Base-by-base conservation (phyloP, 2,113 vertebrate genomes). In the Brachyhypopomus gauderio region DNA sequence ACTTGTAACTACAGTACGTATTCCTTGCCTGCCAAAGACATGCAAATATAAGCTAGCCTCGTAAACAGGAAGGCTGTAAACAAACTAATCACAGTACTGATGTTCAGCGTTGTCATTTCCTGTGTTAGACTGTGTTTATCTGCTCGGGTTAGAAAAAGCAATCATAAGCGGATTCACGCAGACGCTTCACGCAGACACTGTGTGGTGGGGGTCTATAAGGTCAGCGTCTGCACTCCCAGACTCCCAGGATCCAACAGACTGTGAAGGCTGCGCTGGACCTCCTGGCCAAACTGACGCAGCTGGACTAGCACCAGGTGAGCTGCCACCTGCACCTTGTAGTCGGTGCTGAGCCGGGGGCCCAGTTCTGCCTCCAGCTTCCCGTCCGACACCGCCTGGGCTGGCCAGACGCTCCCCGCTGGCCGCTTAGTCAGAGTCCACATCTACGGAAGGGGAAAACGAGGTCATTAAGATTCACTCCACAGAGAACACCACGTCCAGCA, bases 241-340 rank as follows among this genome's bases (percentile, higher is more conserved):
- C 30, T 30, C 30, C 30, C 30, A 3, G 30, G 30, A 7, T 1
- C 48, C 55, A 83, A 74, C 77, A 91, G 74, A 45, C 36, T 80
- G 38, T 84, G 78, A 12, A 94, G 82, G 82, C 69, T 87, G 16
- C 86, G 89, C 20, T 45, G 77, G 17, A 88, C 3, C 19, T 92
- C 88, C 71, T 81, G 72, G 4, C 77, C 78, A 6, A 93, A 93
- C 0, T 72, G 4, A 77, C 84, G 86, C 7, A 94, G 90, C 81
- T 92, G 90, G 2, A 82, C 75, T 83, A 94, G 88, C 6, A 78
- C 81, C 70, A 93, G 82, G 85, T 94, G 93, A 0, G 87, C 64
- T 1, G 91, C 90, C 79, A 93, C 90, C 85, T 92, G 87, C 0
- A 91, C 82, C 0, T 87, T 69, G n/a, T 88, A 93, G 0, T 85